Base-by-base conservation (phyloP, 2,888 invertebrate genomes). In the Habrosyne pyritoides region DNA sequence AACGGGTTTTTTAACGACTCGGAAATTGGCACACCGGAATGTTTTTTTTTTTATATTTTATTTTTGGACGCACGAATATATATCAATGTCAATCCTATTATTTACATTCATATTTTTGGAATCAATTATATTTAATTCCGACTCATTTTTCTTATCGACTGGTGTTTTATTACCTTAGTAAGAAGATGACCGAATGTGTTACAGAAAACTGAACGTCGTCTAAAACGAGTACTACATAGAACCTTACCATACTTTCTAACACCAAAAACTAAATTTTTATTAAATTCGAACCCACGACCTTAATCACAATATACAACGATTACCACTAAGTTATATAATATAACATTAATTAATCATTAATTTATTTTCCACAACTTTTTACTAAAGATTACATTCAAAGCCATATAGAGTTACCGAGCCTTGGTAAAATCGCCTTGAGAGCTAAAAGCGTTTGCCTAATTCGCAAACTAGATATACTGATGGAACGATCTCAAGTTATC, bases 401-500 rank as follows among this genome's bases (percentile, higher is more conserved):
- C 21, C 21, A 21, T 47, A 22, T 3, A 47, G 10, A 14, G 14
- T 14, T n/a, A 49, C 6, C 24, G n/a, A 50, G 22, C 28, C 18
- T 28, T 50, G 49, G 30, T 5, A 21, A 50, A 50, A 21, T 18
- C 18, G 10, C 50, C 28, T 50, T 50, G 30, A 10, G 10, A 18
- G 18, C 14, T 21, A 14, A 33, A 52, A 48, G 36, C 48, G 21
- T 21, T 48, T 24, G 54, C 53, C 51, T 50, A 57, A 36, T 56
- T 59, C 58, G 59, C 58, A 54, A 61, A 47, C 57, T 69, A 72
- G 59, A 69, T 71, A 67, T 56, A 69, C 60, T 60, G 66, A 71
- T 78, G 75, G 75, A 81, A 73, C 75, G 71, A 69, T 69, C 67
- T 67, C 78, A 75, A 77, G 75, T 68, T 76, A 79, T 78, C 71